A percentile compares a stretch with the other conserved stretches of the same genome.
Conservation (phyloP, 2,797 vertebrate genomes). For the Alfaro cultratus region DNA sequence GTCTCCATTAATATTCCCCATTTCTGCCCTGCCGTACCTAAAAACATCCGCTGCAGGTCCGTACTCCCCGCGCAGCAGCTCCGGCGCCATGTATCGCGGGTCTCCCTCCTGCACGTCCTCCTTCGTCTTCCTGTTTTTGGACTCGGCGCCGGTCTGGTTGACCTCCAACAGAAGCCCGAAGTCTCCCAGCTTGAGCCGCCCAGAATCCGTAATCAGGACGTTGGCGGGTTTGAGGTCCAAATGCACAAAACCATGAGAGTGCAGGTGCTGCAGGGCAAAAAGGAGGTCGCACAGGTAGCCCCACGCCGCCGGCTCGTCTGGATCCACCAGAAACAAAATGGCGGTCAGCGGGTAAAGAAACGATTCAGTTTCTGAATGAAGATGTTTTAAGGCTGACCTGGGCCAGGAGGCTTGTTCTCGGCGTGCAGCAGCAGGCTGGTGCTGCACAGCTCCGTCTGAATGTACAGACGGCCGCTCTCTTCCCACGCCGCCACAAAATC, state of each 20-base stretch:
- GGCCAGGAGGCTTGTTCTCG: conserved; percentile 80
- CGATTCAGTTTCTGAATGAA: not conserved
- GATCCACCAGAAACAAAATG: conserved; percentile 16
- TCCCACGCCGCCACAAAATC: conserved; percentile 90
- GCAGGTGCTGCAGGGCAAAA: conserved; percentile 86
- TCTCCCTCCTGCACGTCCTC: conserved; percentile 89
- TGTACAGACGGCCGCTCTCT: conserved; percentile 87
- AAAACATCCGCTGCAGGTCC: conserved; percentile 89
- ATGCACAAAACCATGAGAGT: conserved; percentile 85
- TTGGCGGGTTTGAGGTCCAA: conserved; percentile 93
- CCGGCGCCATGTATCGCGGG: conserved; percentile 92
- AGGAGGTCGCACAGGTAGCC: conserved; percentile 87
- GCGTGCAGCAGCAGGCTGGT: conserved; percentile 86
- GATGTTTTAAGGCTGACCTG: conserved; percentile 57
- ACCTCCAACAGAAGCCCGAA: conserved; percentile 88
- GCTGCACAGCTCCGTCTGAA: conserved; percentile 91
- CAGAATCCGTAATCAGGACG: conserved; percentile 85
- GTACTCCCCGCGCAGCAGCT: conserved; percentile 86
- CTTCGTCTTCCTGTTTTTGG: conserved; percentile 49
- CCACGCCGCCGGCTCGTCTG: conserved; percentile 84
- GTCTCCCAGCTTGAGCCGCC: conserved; percentile 89
- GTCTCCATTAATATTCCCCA: not conserved
- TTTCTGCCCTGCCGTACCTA: conserved; percentile 78
- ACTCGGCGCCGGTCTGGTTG: conserved; percentile 22
- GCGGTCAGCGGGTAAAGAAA: conserved; percentile 2